These are phyloP conservation scores for Holotrichia oblita DNA, from an alignment of 1,140 invertebrate genomes.

Conservation along the genomic window DNA sequence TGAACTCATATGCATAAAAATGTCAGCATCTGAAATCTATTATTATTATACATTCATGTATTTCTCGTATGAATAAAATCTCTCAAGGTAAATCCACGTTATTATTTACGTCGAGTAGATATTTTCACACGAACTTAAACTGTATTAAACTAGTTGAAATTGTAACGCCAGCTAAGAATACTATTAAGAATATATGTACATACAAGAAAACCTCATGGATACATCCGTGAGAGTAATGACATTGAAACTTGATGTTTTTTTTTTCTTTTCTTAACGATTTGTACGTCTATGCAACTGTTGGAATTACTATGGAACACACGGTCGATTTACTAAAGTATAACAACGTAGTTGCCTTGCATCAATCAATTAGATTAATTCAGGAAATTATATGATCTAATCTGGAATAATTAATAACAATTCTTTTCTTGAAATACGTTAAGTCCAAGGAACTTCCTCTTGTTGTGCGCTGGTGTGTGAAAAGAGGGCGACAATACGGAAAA, in stretches of 20 bases:
- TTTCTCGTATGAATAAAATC: background rate
- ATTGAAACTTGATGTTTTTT: background rate
- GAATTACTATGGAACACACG: background rate
- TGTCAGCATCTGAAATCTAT: background rate
- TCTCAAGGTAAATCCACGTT: slow-evolving; percentile 13
- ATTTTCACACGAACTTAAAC: background rate
- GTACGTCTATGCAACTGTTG: background rate
- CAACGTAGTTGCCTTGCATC: background rate
- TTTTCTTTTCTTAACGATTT: background rate
- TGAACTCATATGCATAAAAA: background rate
- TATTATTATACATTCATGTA: slow-evolving; percentile 4
- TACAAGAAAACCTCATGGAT: background rate
- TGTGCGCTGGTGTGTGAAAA: too few relatives aligned
- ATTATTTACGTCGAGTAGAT: background rate
- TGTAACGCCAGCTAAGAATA: background rate
- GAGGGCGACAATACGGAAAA: too few relatives aligned
- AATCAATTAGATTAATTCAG: background rate
- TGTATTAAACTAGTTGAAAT: background rate
- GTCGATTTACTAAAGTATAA: background rate
- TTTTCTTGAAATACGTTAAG: too few relatives aligned
- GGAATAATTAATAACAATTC: too few relatives aligned
- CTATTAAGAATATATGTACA: background rate
- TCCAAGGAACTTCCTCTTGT: too few relatives aligned
- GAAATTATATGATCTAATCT: too few relatives aligned
- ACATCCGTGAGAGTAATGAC: slow-evolving; percentile 19